Evolutionary conservation across 2,797 vertebrate genomes (phyloP).

Genomic region (Sebastes variabilis): DNA sequence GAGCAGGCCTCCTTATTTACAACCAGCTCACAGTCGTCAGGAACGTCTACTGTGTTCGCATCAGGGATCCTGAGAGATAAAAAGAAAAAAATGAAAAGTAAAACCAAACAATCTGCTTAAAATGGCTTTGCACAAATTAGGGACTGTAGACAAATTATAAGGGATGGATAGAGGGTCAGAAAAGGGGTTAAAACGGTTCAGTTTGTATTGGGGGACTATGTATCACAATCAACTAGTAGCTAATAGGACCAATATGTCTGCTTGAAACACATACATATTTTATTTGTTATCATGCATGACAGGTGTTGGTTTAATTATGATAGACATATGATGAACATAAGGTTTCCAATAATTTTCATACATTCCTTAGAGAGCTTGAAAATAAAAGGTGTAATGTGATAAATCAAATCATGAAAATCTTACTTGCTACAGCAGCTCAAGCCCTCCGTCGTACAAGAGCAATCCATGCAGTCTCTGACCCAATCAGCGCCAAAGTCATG

Average conservation of each 20-base stretch:
- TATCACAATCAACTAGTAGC: background rate
- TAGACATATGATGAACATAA: background rate
- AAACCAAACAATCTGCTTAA: background rate
- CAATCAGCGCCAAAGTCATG: slow-evolving; percentile 38
- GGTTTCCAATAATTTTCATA: background rate
- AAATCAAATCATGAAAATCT: slow-evolving; percentile 7
- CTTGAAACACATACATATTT: background rate
- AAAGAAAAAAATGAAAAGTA: background rate
- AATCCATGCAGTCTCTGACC: slow-evolving; percentile 45
- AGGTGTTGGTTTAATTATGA: background rate
- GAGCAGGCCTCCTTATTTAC: slow-evolving; percentile 49
- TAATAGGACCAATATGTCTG: background rate
- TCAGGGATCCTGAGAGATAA: slow-evolving; percentile 31
- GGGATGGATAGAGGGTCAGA: background rate
- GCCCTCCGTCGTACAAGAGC: slow-evolving; percentile 21
- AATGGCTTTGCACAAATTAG: background rate
- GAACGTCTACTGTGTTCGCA: accelerated
- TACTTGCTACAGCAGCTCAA: slow-evolving; percentile 50
- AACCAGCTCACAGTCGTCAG: slow-evolving; percentile 52
- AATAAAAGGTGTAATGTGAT: background rate
- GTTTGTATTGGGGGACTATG: background rate
- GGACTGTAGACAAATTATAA: background rate
- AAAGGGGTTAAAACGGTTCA: background rate
- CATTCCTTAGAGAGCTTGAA: background rate
- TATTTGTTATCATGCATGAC: background rate